Base-by-base conservation (phyloP, 2,113 vertebrate species). In the Microtus ochrogaster region DNA sequence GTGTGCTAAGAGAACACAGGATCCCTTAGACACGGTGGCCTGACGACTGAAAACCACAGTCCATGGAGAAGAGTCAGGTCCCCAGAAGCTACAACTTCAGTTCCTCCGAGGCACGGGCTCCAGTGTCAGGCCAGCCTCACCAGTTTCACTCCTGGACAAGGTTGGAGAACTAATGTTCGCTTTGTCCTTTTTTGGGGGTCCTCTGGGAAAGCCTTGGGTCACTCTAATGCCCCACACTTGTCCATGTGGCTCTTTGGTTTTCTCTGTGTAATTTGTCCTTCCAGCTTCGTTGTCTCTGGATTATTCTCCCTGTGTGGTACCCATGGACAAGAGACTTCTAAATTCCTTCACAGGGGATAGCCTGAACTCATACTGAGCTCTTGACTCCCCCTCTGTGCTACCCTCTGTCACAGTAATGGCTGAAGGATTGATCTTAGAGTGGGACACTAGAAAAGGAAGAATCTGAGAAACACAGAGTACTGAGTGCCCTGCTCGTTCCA, bases 181-280 rank as follows among this genome's bases (percentile, higher is more conserved):
- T 41, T 39, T 72, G 70, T 21, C 36, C 36, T 72, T 36, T 73
- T 21, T 39, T 22, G 8, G 17, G 17, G n/a, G n/a, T 5, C 72
- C n/a, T 2, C n/a, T 41, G n/a, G 21, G 72, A 73, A 72, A 73
- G 72, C 12, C n/a, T 73, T 73, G 9, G 21, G n/a, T 73, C 36
- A 4, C 16, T 10, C n/a, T 73, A 11, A 22, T 1, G 0, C 5
- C n/a, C 8, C n/a, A 11, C 72, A 4, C 9, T 24, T 73, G 72
- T 39, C 19, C 72, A 21, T 41, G 19, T 24, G 9, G 11, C 41
- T 76, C 41, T 76, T 44, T 44, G 39, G 73, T 44, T 76, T 73
- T 44, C 73, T 76, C 41, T 28, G 4, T 5, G 21, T 22, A 22
- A 39, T 73, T 22, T 73, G 9, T 73, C 73, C 74, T 76, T 76